Evolutionary conservation across 2,888 invertebrate species (phyloP), one percentile per base, ranked within the genome.

Genomic region (Cecidostiba fungosa): DNA sequence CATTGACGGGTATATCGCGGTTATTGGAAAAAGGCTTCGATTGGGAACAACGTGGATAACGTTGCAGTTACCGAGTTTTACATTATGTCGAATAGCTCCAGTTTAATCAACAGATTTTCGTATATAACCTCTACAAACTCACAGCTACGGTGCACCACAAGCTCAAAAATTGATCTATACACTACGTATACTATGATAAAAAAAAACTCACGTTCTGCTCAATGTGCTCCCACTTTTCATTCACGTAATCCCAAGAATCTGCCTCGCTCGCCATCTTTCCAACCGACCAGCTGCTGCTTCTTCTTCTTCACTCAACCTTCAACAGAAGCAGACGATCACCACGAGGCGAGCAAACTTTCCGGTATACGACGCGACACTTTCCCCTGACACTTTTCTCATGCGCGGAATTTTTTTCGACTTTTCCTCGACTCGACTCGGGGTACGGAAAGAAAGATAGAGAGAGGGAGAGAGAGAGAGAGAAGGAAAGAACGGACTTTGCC

Each of bases 191-290:
- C 26, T 14, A 70, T 12, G 19, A 29, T 23, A 69, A 70, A 50
- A 80, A 29, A 39, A 59, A 79, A 90, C 93, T 93, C 89, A 93
- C 93, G 87, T 90, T 54, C 79, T 88, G 88, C 54, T 90, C 90
- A 85, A 93, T 91, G 87, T 92, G 89, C 81, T 92, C 92, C 93
- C 93, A 92, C 89, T 91, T 93, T 86, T 92, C 92, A 54, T 87
- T 88, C 54, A 92, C 84, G 88, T 92, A 92, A 88, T 92, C 90
- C 91, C 92, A 91, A 6, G 77, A 88, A 78, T 89, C 89, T 6
- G 73, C 79, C 19, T 73, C 84, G 29, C 39, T 84, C 36, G 91
- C 91, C 92, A 93, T 92, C 77, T 77, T 82, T 23, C 4, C 23
- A 39, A 39, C 70, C 16, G 36, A 70, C 4, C 39, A n/a, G 39